A percentile compares a stretch with the other conserved stretches of the same genome.
These are phyloP conservation scores for Ametastegia equiseti DNA, from an alignment of 2,888 invertebrate species.

Conservation along the genomic window DNA sequence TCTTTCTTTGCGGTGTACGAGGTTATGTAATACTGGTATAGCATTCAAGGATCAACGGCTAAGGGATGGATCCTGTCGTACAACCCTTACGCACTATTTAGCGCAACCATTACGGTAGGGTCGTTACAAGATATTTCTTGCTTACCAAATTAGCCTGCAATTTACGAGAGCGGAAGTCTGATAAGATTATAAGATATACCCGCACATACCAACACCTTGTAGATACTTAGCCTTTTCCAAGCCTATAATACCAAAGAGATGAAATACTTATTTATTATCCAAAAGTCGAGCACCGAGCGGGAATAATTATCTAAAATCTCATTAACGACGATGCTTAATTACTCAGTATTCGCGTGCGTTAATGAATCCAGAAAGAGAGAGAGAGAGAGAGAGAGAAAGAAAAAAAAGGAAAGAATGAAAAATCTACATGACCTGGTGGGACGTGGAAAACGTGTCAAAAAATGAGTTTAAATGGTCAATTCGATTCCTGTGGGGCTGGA, in stretches of 20 bases:
- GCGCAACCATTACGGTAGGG: slow-evolving; percentile 54
- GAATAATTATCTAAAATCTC: slow-evolving; percentile 16
- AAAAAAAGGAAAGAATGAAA: background rate
- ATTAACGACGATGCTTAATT: slow-evolving; percentile 10
- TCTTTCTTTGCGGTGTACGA: background rate
- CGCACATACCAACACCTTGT: background rate
- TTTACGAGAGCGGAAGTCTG: slow-evolving; percentile 56
- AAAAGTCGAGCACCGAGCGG: background rate
- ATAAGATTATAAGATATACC: slow-evolving; percentile 50
- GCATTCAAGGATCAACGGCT: background rate
- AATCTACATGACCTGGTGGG: no score
- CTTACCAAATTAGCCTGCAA: slow-evolving; percentile 63
- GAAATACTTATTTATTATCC: slow-evolving; percentile 40
- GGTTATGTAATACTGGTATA: no score
- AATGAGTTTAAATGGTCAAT: slow-evolving; percentile 42
- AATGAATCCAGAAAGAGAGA: background rate
- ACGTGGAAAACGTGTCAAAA: background rate
- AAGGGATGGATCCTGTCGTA: slow-evolving; percentile 10
- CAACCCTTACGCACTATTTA: slow-evolving; percentile 65
- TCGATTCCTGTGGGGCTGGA: slow-evolving; percentile 15
- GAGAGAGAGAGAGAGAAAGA: background rate
- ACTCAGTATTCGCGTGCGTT: background rate
- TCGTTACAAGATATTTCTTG: slow-evolving; percentile 62
- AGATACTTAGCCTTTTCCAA: background rate
- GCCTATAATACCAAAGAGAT: slow-evolving; percentile 13